Base-by-base conservation (phyloP, 2,797 vertebrate genomes). In the Lerista edwardsae region DNA sequence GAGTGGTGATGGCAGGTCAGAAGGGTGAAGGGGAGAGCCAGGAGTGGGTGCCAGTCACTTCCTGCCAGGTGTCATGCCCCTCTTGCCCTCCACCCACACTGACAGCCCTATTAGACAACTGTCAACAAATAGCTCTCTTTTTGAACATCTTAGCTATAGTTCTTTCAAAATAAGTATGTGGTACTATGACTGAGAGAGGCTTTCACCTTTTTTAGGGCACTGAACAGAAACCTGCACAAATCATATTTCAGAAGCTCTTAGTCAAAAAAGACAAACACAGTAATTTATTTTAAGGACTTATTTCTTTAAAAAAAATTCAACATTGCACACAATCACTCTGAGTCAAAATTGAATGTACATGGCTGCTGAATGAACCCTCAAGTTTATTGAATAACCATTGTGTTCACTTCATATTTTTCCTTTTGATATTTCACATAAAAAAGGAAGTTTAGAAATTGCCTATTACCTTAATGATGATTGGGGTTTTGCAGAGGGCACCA, bases 291-390 rank as follows among this genome's bases (percentile, higher is more conserved):
- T 82, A 82, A 89, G 3, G 10, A 3, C 84, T 51, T 21, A 86
- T 73, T 80, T 91, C 74, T 82, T n/a, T 1, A 62, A 83, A 93
- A 75, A 87, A 21, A 91, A 25, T 65, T 83, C 87, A 84, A 87
- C 3, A 87, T 57, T 77, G 34, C 17, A 88, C 8, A 64, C 19
- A 79, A 1, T 81, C 19, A 61, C 41, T 69, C 0, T 57, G 25
- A 55, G 36, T 27, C 8, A 61, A 36, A 69, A 87, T 2, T 11
- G 31, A 71, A 87, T 89, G 75, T 15, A 75, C 25, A 84, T 21
- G 0, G 44, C 86, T 88, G 21, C 9, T 36, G 3, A 59, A 57
- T 64, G 6, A 57, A 0, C 76, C 57, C 76, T 64, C 29, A 87
- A 71, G 8, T 75, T 21, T 51, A 73, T 80, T 3, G 27, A 27